Evolutionary conservation across 2,888 invertebrate genomes (phyloP).

Genomic region (Poecilobothrus nobilitatus): DNA sequence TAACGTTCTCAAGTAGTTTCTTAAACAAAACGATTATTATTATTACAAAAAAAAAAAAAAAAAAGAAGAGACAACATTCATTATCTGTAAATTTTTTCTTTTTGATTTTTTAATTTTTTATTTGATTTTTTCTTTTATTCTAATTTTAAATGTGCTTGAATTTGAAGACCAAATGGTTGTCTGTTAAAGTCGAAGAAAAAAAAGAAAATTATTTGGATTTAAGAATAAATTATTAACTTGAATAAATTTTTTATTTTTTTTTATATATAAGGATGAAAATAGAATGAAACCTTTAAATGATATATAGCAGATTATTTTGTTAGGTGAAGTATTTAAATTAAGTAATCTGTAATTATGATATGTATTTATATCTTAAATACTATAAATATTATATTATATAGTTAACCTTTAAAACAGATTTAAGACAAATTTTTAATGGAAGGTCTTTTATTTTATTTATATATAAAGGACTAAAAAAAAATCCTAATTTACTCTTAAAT

Average conservation of each 20-base stretch:
- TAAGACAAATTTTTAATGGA: too few relatives aligned
- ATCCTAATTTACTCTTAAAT: too few relatives aligned
- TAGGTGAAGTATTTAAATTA: background rate
- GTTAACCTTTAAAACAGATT: background rate
- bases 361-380: background rate
- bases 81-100: background rate
- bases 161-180: too few relatives aligned
- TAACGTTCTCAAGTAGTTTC: conserved; percentile 6
- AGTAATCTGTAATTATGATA: background rate
- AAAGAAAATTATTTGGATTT: background rate
- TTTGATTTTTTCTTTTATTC: too few relatives aligned
- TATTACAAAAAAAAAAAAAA: background rate
- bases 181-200: too few relatives aligned
- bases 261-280: too few relatives aligned
- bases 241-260: background rate
- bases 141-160: too few relatives aligned
- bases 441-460: too few relatives aligned
- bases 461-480: too few relatives aligned
- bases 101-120: too few relatives aligned
- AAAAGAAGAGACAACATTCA: background rate
- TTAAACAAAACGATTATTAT: conserved; percentile 9
- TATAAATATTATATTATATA: background rate
- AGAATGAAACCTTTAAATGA: too few relatives aligned
- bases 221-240: background rate
- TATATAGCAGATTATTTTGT: too few relatives aligned